Evolutionary conservation across 23 tunicate genomes (phyloP), one percentile per base, ranked within the genome.

Genomic region (Clavelina lepadiformis): DNA sequence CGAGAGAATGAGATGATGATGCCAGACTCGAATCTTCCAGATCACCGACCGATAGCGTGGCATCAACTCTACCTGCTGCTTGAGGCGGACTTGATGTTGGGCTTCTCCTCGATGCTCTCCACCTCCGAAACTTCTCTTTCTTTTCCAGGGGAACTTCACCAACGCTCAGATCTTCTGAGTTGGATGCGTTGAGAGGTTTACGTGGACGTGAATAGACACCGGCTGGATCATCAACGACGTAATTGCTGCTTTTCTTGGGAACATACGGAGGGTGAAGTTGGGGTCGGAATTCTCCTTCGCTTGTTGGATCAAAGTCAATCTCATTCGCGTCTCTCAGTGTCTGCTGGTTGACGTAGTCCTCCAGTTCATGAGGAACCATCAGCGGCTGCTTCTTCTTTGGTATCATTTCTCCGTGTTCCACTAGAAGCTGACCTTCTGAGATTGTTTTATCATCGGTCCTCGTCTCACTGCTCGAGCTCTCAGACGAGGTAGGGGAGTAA

Each of bases 371-470:
- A 37, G 78, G 78, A 19, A 72, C 41, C 15, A 24, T 23, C 6
- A 72, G 68, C 3, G 58, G 60, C 8, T 29, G 69, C 47, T 38
- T 63, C 45, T 38, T 72, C 65, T 71, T 89, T 27, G 67, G 63
- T 51, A 20, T 74, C 64, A 81, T 69, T 71, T 89, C 97, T 0
- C 97, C 97, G 65, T 89, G 97, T 35, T 85, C 83, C 32, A 89
- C 81, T 2, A 89, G 61, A 27, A 89, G 70, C 37, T 89, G 89
- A 28, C 97, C 97, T 62, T 89, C 83, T 32, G 97, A 89, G 13
- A 89, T 89, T 15, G 83, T 70, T 26, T 72, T 67, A 19, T 89
- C 97, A 1, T 62, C 73, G 31, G 72, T 23, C 5, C 5, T 46
- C 3, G 28, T 37, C 2, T 28, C 35, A 27, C 72, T 66, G 35